phyloP scores from a whole-genome alignment of 2,113 vertebrate genomes.

The Microcebus jonahi region DNA sequence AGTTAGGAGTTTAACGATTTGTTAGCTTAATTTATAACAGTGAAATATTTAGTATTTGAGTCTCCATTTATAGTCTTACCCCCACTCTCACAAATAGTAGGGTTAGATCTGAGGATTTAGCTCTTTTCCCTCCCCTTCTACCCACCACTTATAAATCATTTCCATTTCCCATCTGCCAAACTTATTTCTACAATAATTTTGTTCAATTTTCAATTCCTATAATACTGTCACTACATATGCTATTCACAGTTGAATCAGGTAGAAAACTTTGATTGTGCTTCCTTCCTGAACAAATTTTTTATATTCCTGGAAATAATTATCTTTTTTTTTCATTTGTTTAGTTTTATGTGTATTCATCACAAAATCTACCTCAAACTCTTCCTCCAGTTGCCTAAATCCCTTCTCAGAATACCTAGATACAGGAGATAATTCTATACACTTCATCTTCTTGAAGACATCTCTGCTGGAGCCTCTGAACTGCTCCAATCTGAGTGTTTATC shows the following conservation, averaged over 20 bases:
- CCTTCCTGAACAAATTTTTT: background rate
- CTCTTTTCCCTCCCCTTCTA: background rate
- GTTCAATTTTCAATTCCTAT: background rate
- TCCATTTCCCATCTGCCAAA: background rate
- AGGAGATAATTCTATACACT: background rate
- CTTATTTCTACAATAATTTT: background rate
- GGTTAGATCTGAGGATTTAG: conserved; percentile 14
- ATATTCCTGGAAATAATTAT: background rate
- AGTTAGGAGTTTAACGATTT: background rate
- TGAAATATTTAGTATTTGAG: conserved; percentile 13
- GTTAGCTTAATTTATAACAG: conserved; percentile 20
- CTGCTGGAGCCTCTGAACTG: background rate
- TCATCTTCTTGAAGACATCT: background rate
- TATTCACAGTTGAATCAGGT: background rate
- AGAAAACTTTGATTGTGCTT: background rate
- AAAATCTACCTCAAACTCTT: conserved; percentile 4
- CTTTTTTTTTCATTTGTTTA: background rate
- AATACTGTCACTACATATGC: background rate
- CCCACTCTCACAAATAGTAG: background rate
- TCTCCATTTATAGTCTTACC: background rate
- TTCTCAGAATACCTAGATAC: background rate
- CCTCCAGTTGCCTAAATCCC: background rate
- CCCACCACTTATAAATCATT: background rate
- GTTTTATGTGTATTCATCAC: background rate
- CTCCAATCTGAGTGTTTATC: background rate